Conservation (phyloP, 2,797 vertebrate genomes). For the Erpetoichthys calabaricus region DNA sequence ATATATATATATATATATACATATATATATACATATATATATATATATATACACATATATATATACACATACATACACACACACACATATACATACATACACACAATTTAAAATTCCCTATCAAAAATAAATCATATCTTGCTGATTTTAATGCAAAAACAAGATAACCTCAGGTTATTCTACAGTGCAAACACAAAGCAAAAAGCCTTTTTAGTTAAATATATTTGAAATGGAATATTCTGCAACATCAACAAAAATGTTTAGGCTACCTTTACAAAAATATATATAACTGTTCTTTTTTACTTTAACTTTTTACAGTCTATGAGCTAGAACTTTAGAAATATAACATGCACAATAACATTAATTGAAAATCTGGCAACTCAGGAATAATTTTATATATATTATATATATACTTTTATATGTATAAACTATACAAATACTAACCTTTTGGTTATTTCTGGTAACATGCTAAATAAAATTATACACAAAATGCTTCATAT, state of each 20-base stretch:
- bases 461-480: slow-evolving; percentile 69
- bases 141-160: slow-evolving; percentile 5
- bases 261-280: slow-evolving; percentile 76
- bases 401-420: slow-evolving; percentile 58
- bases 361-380: slow-evolving; percentile 79
- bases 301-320: slow-evolving; percentile 36
- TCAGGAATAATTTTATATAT: slow-evolving; percentile 67
- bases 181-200: slow-evolving; percentile 13
- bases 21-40: too few species aligned
- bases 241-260: slow-evolving; percentile 18
- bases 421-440: slow-evolving; percentile 78
- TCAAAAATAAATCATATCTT: slow-evolving; percentile 2
- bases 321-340: slow-evolving; percentile 67
- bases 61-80: slow-evolving; percentile 4
- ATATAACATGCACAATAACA: slow-evolving; percentile 85
- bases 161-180: slow-evolving; percentile 4
- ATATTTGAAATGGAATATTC: slow-evolving; percentile 15
- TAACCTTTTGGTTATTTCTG: slow-evolving; percentile 85
- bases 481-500: slow-evolving; percentile 47
- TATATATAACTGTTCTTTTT: slow-evolving; percentile 70
- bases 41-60: neutral
- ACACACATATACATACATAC: neutral
- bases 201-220: slow-evolving; percentile 11
- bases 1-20: too few species aligned
- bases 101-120: neutral